Base-by-base conservation (phyloP, 2,797 vertebrate genomes). In the Aplochiton taeniatus region DNA sequence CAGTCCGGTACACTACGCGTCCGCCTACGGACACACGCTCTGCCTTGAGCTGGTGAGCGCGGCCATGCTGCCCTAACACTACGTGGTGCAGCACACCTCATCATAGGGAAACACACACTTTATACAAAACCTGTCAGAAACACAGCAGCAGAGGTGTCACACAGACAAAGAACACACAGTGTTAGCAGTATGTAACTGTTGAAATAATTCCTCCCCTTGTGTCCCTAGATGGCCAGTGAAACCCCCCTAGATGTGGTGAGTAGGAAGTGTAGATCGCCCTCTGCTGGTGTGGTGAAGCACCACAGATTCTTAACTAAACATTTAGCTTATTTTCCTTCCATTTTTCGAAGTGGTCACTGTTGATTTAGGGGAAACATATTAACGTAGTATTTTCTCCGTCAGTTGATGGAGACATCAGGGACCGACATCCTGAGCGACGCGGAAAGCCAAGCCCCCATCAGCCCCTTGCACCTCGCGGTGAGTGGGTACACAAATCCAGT, bases 241-340 rank as follows among this genome's bases (percentile, higher is more conserved):
- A 96, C 95, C 0, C 96, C 97, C 52, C 92, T 99, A 75, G 96
- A 98, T 92, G 96, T 98, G 92, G 97, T 99, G 93, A 96, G 96
- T 94, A 63, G 42, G 92, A 92, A 75, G 91, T 91, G 76, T 84
- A 84, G 81, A 87, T 92, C 84, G 88, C 94, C 72, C 91, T 92
- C 51, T 95, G 63, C 51, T 78, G 69, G 75, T 6, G 44, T 61
- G 13, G 8, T 14, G 20, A 19, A 4, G 10, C 7, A 4, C 18
- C 9, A 19, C 52, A 54, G 18, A 1, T 19, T 19, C 9, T 53
- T 53, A 17, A 54, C 10, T 11, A 11, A 16, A 17, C 10, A 16
- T n/a, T n/a, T n/a, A n/a, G n/a, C n/a, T n/a, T n/a, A 11, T 48
- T 4, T 9, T n/a, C n/a, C 47, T 14, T 12, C 8, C 47, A 4